These are phyloP conservation scores for Huso huso DNA, from an alignment of 2,797 vertebrate species.

Conservation along the genomic window DNA sequence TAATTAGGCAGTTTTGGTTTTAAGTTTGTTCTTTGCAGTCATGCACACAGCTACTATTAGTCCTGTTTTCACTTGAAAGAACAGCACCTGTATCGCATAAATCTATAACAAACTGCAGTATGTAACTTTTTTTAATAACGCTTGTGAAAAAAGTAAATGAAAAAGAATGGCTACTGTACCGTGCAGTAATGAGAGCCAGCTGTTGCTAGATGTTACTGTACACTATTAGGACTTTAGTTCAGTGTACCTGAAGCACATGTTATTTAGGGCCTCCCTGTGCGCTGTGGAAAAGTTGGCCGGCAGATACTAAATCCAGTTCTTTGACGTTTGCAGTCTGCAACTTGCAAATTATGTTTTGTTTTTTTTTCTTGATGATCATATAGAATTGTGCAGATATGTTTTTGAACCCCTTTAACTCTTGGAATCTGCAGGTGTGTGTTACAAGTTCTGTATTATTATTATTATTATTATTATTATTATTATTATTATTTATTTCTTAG, in stretches of 20 bases:
- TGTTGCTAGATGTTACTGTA: constrained; percentile 63
- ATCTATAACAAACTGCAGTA: constrained; percentile 75
- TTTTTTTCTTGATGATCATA: no score
- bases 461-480: no score
- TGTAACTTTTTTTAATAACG: constrained; percentile 88
- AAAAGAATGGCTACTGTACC: constrained; percentile 86
- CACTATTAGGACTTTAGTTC: no score
- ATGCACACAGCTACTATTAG: background rate
- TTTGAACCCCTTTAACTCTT: no score
- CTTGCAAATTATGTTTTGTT: constrained; percentile 43
- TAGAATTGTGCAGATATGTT: no score
- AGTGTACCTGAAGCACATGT: constrained; percentile 33
- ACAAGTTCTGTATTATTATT: no score
- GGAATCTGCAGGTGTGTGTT: no score
- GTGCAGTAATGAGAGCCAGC: constrained; percentile 85
- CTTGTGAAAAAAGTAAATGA: constrained; percentile 74
- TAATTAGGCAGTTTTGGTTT: no score
- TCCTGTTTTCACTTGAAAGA: constrained; percentile 47
- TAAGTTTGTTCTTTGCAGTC: no score
- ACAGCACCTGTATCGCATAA: constrained; percentile 77
- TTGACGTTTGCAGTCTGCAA: constrained; percentile 34
- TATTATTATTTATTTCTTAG: no score
- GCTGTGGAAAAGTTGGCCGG: constrained; percentile 47
- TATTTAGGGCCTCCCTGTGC: constrained; percentile 42
- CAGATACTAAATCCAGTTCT: constrained; percentile 54